Conservation (phyloP, 2,888 invertebrate species). For the Tetragonula carbonaria region DNA sequence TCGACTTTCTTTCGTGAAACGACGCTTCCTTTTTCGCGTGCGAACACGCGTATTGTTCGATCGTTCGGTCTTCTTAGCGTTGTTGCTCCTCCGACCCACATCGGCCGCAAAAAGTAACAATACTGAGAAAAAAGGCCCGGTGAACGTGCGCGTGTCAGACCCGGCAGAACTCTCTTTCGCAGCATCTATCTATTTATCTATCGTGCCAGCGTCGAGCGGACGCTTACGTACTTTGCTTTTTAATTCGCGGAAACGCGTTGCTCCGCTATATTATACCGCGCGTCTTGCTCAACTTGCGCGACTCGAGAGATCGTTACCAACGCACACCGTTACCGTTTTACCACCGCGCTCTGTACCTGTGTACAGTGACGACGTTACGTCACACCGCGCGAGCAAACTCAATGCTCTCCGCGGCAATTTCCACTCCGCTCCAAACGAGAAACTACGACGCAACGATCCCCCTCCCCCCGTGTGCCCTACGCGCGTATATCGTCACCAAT, state of each 20-base stretch:
- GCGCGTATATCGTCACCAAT: too few relatives aligned
- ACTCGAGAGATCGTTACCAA: constrained; percentile 28
- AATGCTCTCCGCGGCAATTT: constrained; percentile 6
- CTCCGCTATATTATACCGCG: constrained; percentile 37
- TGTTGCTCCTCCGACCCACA: too few relatives aligned
- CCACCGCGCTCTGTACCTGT: too few relatives aligned
- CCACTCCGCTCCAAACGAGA: constrained; percentile 7
- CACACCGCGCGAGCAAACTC: constrained; percentile 19
- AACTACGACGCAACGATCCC: neutral
- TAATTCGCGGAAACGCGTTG: constrained; percentile 55
- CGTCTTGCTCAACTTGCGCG: constrained; percentile 35
- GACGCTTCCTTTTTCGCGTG: neutral
- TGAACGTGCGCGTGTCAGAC: too few relatives aligned
- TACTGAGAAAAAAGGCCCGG: constrained; percentile 37
- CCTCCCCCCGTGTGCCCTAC: neutral
- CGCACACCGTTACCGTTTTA: neutral
- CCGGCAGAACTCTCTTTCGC: too few relatives aligned
- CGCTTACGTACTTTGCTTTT: constrained; percentile 20
- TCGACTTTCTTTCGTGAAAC: too few relatives aligned
- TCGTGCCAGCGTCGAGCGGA: constrained; percentile 25
- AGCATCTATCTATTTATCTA: neutral
- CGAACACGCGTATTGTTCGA: constrained; percentile 20
- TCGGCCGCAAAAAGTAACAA: constrained; percentile 10
- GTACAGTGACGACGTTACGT: constrained; percentile 20
- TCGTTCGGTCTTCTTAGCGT: constrained; percentile 4